Evolutionary conservation across 2,113 vertebrate species (phyloP).

Genomic region (Shinisaurus crocodilurus): DNA sequence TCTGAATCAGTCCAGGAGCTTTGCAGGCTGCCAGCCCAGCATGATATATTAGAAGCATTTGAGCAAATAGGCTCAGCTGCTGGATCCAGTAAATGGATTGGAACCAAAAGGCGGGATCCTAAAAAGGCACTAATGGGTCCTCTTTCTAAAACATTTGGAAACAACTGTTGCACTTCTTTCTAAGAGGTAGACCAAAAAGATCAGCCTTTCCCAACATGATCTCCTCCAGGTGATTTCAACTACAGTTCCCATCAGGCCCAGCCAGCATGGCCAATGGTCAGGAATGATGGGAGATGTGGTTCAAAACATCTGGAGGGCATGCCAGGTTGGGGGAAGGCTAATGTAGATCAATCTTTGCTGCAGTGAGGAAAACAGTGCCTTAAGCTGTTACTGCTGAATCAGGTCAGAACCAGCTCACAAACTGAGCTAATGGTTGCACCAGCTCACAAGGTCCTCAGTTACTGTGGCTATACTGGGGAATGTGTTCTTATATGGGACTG

Average conservation of each 20-base stretch:
- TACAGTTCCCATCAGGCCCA: neutral
- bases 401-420: neutral
- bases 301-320: neutral
- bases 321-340: no score
- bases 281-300: neutral
- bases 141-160: neutral
- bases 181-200: neutral
- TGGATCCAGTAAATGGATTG: neutral
- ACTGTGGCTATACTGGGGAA: neutral
- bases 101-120: neutral
- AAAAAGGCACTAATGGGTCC: neutral
- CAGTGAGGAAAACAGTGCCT: neutral
- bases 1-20: neutral
- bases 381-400: neutral
- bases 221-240: neutral
- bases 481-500: neutral
- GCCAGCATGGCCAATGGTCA: neutral
- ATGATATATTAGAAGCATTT: neutral
- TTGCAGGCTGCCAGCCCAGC: neutral
- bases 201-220: neutral
- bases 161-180: neutral
- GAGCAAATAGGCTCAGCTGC: neutral
- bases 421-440: neutral
- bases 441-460: neutral
- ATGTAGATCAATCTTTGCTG: neutral